These are phyloP conservation scores for Catalaphyllia jardinei DNA, from an alignment of 64 coral and sea anemone genomes.

Conservation along the genomic window DNA sequence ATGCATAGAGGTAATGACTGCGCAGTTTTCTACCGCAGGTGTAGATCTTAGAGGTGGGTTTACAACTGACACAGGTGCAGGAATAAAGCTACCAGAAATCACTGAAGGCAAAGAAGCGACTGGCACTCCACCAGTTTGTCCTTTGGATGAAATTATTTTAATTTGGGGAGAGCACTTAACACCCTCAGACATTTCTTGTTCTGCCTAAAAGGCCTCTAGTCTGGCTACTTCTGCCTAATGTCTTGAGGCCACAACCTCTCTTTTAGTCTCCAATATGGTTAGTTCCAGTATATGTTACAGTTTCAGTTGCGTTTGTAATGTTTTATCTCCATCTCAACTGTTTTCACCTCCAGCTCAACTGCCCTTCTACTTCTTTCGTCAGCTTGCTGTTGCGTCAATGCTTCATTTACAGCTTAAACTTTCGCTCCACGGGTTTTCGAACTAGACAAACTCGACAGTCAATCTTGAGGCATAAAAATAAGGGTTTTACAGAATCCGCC, in stretches of 20 bases:
- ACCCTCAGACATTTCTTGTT: constrained; percentile 12
- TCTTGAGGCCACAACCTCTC: constrained; percentile 10
- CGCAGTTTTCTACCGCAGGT: not conserved
- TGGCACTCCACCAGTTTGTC: not conserved
- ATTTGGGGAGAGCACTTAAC: not conserved
- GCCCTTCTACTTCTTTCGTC: constrained; percentile 2
- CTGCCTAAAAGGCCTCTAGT: not conserved
- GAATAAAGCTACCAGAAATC: not conserved
- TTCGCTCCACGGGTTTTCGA: not conserved
- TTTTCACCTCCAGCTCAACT: constrained; percentile 12
- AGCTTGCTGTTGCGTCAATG: constrained; percentile 6
- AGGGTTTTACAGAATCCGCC: not conserved
- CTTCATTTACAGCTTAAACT: not conserved
- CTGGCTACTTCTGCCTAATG: constrained; percentile 17
- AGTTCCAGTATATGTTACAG: not conserved
- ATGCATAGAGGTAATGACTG: not conserved
- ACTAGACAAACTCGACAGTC: constrained; percentile 2
- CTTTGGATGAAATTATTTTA: not conserved
- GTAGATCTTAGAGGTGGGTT: not conserved
- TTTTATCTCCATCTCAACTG: not conserved
- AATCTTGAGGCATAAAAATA: not conserved
- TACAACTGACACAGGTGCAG: not conserved
- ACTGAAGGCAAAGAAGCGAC: too few relatives aligned
- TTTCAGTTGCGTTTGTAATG: not conserved
- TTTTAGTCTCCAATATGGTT: constrained; percentile 1